Evolutionary conservation across 2,113 vertebrate species (phyloP).

Genomic region (Urocynchramus pylzowi): DNA sequence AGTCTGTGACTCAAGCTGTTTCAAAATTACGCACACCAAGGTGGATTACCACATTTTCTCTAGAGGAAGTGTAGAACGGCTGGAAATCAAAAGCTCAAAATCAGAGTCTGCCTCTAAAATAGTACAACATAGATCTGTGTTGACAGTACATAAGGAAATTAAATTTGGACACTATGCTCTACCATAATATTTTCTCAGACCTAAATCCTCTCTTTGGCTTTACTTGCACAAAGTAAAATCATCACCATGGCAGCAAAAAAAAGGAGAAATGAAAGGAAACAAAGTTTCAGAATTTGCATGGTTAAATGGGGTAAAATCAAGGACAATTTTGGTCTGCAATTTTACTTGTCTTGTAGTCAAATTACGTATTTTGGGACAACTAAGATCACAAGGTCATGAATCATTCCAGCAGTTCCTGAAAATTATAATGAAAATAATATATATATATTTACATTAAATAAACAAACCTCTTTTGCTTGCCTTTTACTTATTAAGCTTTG

Average conservation of each 20-base stretch:
- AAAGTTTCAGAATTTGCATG: background rate
- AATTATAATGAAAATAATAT: background rate
- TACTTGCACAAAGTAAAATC: background rate
- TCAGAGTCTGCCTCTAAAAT: background rate
- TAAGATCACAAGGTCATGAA: background rate
- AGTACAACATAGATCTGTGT: background rate
- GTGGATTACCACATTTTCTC: background rate
- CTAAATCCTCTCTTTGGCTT: background rate
- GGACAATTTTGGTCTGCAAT: background rate
- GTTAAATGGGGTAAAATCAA: background rate
- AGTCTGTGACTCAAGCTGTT: background rate
- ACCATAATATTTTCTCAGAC: background rate
- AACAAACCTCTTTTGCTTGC: background rate
- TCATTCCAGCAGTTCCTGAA: slow-evolving; percentile 27
- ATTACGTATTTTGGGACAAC: background rate
- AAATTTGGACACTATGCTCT: background rate
- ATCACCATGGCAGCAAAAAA: background rate
- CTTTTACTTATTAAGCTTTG: background rate
- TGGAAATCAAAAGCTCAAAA: background rate
- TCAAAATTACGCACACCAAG: background rate
- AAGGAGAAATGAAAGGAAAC: background rate
- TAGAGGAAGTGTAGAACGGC: background rate
- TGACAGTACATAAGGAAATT: background rate
- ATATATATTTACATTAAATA: background rate
- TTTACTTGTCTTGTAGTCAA: background rate